Conservation (phyloP, 1,140 invertebrate genomes). For the Caenorhabditis briggsae region DNA sequence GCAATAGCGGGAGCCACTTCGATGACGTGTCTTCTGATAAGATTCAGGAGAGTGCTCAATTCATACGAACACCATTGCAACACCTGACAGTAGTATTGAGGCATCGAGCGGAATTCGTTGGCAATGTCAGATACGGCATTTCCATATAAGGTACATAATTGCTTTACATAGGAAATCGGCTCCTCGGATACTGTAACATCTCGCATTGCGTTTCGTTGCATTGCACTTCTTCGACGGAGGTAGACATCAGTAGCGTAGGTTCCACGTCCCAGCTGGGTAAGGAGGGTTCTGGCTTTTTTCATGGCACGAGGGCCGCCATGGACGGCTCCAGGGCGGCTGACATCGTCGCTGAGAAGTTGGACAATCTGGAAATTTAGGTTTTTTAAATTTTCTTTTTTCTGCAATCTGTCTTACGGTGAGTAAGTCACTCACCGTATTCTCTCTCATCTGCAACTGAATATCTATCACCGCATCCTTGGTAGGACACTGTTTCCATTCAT, state of each 20-base stretch:
- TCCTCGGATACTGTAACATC: constrained; percentile 90
- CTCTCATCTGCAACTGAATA: constrained; percentile 72
- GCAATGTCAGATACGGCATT: constrained; percentile 88
- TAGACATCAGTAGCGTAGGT: constrained; percentile 87
- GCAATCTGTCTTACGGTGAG: neutral
- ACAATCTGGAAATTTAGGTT: constrained; percentile 61
- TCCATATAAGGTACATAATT: constrained; percentile 89
- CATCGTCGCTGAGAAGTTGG: constrained; percentile 78
- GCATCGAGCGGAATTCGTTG: constrained; percentile 85
- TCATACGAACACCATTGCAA: constrained; percentile 80
- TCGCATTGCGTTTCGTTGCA: constrained; percentile 80
- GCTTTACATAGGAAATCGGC: constrained; percentile 87
- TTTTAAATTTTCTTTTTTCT: neutral
- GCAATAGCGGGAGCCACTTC: constrained; percentile 81
- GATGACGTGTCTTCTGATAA: constrained; percentile 91
- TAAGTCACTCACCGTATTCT: constrained; percentile 68
- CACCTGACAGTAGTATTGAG: constrained; percentile 77
- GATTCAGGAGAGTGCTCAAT: constrained; percentile 85
- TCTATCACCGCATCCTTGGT: constrained; percentile 69
- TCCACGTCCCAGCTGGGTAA: constrained; percentile 86
- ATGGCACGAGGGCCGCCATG: constrained; percentile 92
- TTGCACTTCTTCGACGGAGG: constrained; percentile 82
- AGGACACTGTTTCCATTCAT: constrained; percentile 81
- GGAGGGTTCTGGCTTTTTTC: constrained; percentile 87
- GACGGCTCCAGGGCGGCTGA: constrained; percentile 79